Evolutionary conservation across 2,888 invertebrate genomes (phyloP), one percentile per base, ranked within the genome.

Genomic region (Agrotis clavis): DNA sequence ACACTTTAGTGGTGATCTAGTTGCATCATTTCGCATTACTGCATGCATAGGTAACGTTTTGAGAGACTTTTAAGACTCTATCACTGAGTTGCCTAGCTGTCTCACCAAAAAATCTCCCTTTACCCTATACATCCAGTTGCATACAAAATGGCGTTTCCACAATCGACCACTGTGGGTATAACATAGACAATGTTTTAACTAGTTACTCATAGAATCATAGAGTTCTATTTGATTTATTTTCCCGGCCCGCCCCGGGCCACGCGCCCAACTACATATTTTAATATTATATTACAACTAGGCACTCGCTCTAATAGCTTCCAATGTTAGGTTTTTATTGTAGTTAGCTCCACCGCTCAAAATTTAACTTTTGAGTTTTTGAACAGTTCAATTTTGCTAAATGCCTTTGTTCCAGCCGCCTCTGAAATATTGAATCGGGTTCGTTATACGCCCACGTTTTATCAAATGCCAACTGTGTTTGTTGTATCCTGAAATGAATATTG

Each of bases 221-320:
- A 41, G 86, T 87, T 87, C 79, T 90, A 86, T 92, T 92, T 90
- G 89, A 90, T 92, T 90, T 90, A 89, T 91, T 90, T 89, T 77
- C 64, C 30, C 83, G 68, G 81, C 81, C 71, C 72, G 80, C 81
- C 87, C 87, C 77, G 77, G 67, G 77, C 78, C 81, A 74, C 82
- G 80, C 79, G 73, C 82, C 88, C 83, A 88, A 90, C 91, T 89
- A n/a, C n/a, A n/a, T n/a, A 89, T 90, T 92, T 93, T 89, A 92
- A 93, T 92, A 93, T 92, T 93, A 88, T 87, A 93, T 92, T 89
- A 89, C 84, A 78, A 82, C 88, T 83, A 87, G 89, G 88, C 87
- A 90, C 91, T 90, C 89, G 81, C 80, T 87, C 87, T 92, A 92
- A 92, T 93, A 88, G 91, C 86, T 91, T 91, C 86, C 85, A 85